Evolutionary conservation across 2,113 vertebrate species (phyloP), one percentile per base, ranked within the genome.

Genomic region (Paramormyrops kingsleyae): DNA sequence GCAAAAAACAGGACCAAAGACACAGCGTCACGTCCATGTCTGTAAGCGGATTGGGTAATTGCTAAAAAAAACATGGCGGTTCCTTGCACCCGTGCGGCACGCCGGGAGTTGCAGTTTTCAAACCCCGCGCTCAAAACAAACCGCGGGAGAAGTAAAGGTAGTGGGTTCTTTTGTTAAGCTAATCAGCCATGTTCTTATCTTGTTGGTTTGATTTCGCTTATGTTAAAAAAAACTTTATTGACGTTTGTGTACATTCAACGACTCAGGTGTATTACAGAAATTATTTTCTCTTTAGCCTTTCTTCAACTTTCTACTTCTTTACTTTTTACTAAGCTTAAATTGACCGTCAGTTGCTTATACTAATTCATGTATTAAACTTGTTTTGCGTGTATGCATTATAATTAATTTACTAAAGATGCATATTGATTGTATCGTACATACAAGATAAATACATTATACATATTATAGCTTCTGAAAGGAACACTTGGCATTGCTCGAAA

Each of bases 1-100:
- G 94, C 95, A 94, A 94, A 95, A 94, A 93, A n/a, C 62, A 46
- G 90, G 39, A 87, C 83, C n/a, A 24, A 83, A 83, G 10, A 0
- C 0, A 0, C 21, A 7, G 91, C 93, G 94, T 95, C 92, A 94
- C 10, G 31, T 0, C 7, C 35, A 0, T 27, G n/a, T 19, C 2
- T 87, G 10, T 21, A 46, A 31, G 0, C 2, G 87, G 52, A 95
- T 96, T 95, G 95, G 95, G 17, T 87, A 44, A 77, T 46, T 47
- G 21, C 42, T 21, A 87, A 53, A 31, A 62, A 84, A 53, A 24
- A 83, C 62, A 44, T 31, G 56, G 90, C 94, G 93, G 94, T 94
- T 90, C 90, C n/a, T 50, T 1, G 12, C 44, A 21, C 19, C 66
- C 59, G 42, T 15, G 10, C 19, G 53, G 90, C 35, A 89, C 62